These are phyloP conservation scores for Ophthalmolycus amberensis DNA, from an alignment of 2,113 vertebrate species.

Conservation along the genomic window DNA sequence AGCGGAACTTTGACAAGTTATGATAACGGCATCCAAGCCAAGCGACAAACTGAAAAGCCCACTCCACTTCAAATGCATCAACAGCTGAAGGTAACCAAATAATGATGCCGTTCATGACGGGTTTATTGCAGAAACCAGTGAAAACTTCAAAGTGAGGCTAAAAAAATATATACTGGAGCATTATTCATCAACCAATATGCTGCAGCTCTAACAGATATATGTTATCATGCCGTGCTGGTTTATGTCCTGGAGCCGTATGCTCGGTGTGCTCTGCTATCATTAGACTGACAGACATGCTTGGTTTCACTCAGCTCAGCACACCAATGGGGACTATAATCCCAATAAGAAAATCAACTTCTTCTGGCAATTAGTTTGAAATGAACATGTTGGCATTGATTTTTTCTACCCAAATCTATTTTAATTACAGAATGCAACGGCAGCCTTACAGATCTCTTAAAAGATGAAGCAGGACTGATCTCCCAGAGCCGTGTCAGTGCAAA, in stretches of 20 bases:
- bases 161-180: constrained; percentile 15
- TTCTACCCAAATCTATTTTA: constrained; percentile 49
- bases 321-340: constrained; percentile 33
- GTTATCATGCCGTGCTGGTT: constrained; percentile 53
- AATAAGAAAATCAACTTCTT: constrained; percentile 37
- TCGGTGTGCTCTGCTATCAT: constrained; percentile 43
- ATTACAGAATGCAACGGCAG: constrained; percentile 52
- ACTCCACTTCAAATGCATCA: constrained; percentile 30
- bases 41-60: constrained; percentile 19
- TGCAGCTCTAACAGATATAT: constrained; percentile 26
- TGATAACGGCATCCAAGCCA: constrained; percentile 2
- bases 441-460: constrained; percentile 35
- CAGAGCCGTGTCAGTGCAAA: constrained; percentile 10
- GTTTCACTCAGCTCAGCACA: constrained; percentile 30
- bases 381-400: constrained; percentile 59
- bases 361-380: constrained; percentile 50
- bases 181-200: constrained; percentile 40
- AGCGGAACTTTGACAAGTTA: background rate
- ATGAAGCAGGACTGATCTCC: constrained; percentile 17
- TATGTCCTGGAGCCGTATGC: constrained; percentile 46
- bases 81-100: constrained; percentile 45
- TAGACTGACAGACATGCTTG: constrained; percentile 49
- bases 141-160: constrained; percentile 26
- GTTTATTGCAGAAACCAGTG: constrained; percentile 19
- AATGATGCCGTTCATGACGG: constrained; percentile 38